A percentile compares a stretch with the other conserved stretches of the same genome.
Conservation (phyloP, 2,888 invertebrate species). For the Criorhina ranunculi region DNA sequence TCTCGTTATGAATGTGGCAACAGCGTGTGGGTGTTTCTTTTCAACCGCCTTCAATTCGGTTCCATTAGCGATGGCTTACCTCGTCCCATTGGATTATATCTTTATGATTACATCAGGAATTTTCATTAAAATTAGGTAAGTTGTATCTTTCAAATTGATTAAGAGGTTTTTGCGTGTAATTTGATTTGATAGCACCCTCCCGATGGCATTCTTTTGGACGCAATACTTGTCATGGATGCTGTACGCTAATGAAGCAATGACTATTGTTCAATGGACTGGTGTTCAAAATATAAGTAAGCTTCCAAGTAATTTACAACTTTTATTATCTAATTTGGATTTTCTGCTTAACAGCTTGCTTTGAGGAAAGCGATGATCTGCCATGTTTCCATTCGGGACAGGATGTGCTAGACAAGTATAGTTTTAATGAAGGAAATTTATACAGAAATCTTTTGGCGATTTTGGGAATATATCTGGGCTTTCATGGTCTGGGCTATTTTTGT, state of each 20-base stretch:
- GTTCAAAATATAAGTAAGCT: slow-evolving; percentile 85
- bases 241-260: slow-evolving; percentile 94
- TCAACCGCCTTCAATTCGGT: slow-evolving; percentile 93
- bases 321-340: slow-evolving; percentile 24
- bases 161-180: not conserved
- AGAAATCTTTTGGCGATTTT: slow-evolving; percentile 88
- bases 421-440: slow-evolving; percentile 87
- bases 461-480: slow-evolving; percentile 88
- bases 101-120: slow-evolving; percentile 95
- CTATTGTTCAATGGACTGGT: slow-evolving; percentile 92
- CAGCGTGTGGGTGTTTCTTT: slow-evolving; percentile 95
- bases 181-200: slow-evolving; percentile 87
- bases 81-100: slow-evolving; percentile 94
- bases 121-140: slow-evolving; percentile 92
- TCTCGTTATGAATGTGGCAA: slow-evolving; percentile 93
- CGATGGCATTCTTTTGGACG: slow-evolving; percentile 90
- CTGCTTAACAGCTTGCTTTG: slow-evolving; percentile 87
- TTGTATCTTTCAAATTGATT: not conserved
- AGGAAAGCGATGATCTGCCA: slow-evolving; percentile 87
- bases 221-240: slow-evolving; percentile 93
- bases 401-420: slow-evolving; percentile 90
- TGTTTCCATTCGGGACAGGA: slow-evolving; percentile 90
- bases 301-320: not conserved
- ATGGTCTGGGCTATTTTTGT: slow-evolving; percentile 89
- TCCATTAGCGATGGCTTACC: slow-evolving; percentile 91